These are phyloP conservation scores for Picus viridis DNA, from an alignment of 2,797 vertebrate genomes.

Conservation along the genomic window DNA sequence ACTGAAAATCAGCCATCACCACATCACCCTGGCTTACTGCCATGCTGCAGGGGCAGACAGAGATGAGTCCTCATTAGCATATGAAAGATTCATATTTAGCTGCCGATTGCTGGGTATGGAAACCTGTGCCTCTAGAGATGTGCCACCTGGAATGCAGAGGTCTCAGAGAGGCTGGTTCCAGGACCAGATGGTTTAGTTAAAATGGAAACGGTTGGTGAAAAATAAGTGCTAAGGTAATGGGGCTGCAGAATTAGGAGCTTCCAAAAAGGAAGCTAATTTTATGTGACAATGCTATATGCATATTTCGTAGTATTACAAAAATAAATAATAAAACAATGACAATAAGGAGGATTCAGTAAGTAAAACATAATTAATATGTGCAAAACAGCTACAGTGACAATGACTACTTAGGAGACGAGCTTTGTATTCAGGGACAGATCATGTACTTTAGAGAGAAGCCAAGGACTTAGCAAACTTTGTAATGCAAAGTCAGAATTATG, in stretches of 20 bases:
- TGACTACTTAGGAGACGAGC: not conserved
- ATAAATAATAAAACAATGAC: not conserved
- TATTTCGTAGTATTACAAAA: not conserved
- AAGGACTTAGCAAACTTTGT: not conserved
- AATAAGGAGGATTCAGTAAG: not conserved
- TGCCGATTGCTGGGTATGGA: not conserved
- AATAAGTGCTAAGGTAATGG: not conserved
- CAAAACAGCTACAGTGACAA: not conserved
- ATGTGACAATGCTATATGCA: not conserved
- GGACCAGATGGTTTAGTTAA: not conserved
- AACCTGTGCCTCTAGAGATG: not conserved
- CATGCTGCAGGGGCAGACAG: not conserved
- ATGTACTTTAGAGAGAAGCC: not conserved
- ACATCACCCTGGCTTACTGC: rapidly evolving
- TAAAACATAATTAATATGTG: not conserved
- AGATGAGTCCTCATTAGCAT: rapidly evolving
- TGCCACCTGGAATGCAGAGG: not conserved
- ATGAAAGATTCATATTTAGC: not conserved
- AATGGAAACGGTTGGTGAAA: not conserved
- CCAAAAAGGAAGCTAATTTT: not conserved
- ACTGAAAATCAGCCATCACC: not conserved
- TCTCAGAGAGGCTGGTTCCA: not conserved
- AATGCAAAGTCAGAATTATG: not conserved
- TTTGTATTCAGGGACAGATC: not conserved
- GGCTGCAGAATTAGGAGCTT: not conserved